These are phyloP conservation scores for Falcaria lacertinaria DNA, from an alignment of 2,888 invertebrate species.

Conservation along the genomic window DNA sequence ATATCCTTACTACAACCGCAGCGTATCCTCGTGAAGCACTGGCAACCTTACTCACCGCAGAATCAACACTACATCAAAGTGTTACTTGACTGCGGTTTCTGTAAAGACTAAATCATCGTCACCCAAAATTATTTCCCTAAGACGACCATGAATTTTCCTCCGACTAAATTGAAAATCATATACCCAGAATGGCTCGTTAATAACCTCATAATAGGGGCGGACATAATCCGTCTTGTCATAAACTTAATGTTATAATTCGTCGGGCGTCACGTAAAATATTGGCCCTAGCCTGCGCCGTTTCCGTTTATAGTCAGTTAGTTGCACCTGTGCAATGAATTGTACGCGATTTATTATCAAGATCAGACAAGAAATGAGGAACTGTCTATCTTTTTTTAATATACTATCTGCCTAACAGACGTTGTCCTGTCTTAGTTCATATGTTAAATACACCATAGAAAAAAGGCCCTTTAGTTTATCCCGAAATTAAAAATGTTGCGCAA, in stretches of 20 bases:
- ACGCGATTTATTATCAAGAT: neutral
- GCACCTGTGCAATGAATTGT: slow-evolving; percentile 6
- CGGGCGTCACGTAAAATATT: slow-evolving; percentile 6
- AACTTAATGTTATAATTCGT: neutral
- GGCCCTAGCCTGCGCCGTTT: neutral
- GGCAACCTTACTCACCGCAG: too few species aligned
- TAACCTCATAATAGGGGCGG: neutral
- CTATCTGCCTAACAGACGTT: too few species aligned
- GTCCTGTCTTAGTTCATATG: too few species aligned
- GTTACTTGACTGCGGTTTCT: too few species aligned
- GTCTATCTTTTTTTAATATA: neutral
- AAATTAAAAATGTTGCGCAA: too few species aligned
- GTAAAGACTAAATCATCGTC: too few species aligned
- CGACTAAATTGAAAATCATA: neutral
- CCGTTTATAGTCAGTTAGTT: slow-evolving; percentile 1
- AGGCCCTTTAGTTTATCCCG: too few species aligned
- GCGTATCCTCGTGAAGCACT: too few species aligned
- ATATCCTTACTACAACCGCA: too few species aligned
- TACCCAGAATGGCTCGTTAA: neutral
- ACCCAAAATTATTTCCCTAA: too few species aligned
- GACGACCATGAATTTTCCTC: neutral
- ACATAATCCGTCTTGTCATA: neutral
- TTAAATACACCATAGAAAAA: too few species aligned
- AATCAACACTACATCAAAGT: too few species aligned
- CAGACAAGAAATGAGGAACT: neutral